Evolutionary conservation across 2,113 vertebrate genomes (phyloP).

Genomic region (Etheostoma spectabile): DNA sequence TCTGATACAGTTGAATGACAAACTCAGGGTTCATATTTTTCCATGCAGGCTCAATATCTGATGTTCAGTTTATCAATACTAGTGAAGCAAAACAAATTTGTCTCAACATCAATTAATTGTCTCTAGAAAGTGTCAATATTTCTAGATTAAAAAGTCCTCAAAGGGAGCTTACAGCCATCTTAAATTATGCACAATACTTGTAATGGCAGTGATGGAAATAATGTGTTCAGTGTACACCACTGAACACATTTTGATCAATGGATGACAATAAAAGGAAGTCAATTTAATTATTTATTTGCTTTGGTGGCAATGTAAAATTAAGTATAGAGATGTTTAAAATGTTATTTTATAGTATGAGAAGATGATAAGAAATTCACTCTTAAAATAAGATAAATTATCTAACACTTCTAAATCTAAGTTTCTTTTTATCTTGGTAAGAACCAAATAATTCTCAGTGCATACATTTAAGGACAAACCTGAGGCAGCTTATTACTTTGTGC

Average conservation of each 20-base stretch:
- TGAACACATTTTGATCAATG: neutral
- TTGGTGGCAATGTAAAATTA: neutral
- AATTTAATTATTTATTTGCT: neutral
- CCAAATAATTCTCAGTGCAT: too few relatives aligned
- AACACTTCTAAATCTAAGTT: too few relatives aligned
- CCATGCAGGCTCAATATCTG: neutral
- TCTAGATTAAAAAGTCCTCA: neutral
- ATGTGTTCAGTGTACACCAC: neutral
- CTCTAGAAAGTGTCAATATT: slow-evolving; percentile 15
- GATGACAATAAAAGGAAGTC: neutral
- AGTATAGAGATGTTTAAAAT: neutral
- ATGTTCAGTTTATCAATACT: neutral
- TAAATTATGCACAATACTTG: slow-evolving; percentile 11
- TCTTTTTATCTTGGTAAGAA: too few relatives aligned
- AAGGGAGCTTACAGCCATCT: neutral
- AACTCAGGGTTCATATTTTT: neutral
- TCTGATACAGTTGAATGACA: neutral
- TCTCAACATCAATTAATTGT: slow-evolving; percentile 5
- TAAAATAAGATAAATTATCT: too few relatives aligned
- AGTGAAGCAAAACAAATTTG: slow-evolving; percentile 13
- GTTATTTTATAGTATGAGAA: neutral
- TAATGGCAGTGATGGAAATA: neutral
- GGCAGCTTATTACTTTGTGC: too few relatives aligned
- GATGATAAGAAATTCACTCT: too few relatives aligned
- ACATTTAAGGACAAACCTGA: too few relatives aligned